These are phyloP conservation scores for Pseudomyrmex gracilis DNA, from an alignment of 1,140 invertebrate genomes.

Conservation along the genomic window DNA sequence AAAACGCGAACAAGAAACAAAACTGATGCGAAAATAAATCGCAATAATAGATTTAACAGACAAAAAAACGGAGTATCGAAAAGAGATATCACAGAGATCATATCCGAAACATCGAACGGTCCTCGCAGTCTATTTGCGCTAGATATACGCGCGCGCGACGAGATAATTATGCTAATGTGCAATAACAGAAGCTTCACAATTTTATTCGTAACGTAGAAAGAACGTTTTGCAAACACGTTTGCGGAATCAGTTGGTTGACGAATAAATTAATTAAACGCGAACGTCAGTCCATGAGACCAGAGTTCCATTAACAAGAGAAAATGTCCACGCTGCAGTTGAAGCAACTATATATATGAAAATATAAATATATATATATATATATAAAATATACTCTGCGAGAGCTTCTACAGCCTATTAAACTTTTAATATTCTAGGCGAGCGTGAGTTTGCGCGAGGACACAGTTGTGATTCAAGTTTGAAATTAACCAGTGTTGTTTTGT, in stretches of 20 bases:
- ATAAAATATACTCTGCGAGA: neutral
- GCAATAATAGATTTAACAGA: too few species aligned
- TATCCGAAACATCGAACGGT: neutral
- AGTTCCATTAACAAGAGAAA: slow-evolving; percentile 31
- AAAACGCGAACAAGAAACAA: too few species aligned
- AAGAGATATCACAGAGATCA: too few species aligned
- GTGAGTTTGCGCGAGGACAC: slow-evolving; percentile 21
- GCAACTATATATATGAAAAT: too few species aligned
- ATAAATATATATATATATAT: too few species aligned
- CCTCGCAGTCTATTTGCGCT: neutral
- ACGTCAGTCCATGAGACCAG: neutral
- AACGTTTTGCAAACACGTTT: slow-evolving; percentile 4
- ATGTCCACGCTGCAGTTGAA: slow-evolving; percentile 10
- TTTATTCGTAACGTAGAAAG: neutral
- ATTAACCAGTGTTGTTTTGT: slow-evolving; percentile 26
- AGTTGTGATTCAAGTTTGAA: slow-evolving; percentile 46
- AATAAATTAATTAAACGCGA: slow-evolving; percentile 41
- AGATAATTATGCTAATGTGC: slow-evolving; percentile 22
- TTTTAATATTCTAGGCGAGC: slow-evolving; percentile 44
- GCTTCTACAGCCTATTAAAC: slow-evolving; percentile 39
- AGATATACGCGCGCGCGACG: neutral
- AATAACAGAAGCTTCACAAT: neutral
- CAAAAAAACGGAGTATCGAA: too few species aligned
- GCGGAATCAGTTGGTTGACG: neutral
- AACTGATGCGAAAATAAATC: too few species aligned